phyloP scores from a whole-genome alignment of 2,888 invertebrate species.

The Camptogramma bilineatum region DNA sequence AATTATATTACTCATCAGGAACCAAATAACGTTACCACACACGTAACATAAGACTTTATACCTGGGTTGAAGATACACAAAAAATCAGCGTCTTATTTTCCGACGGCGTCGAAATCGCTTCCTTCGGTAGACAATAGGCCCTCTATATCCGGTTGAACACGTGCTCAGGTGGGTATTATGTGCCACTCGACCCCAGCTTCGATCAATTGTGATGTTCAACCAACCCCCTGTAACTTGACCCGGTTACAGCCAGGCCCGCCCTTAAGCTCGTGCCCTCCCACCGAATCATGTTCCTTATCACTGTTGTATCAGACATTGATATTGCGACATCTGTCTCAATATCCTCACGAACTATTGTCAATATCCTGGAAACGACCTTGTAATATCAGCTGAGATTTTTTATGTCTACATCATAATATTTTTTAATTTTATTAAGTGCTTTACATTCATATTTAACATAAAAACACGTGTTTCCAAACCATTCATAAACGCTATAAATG shows the following conservation, averaged over 20 bases:
- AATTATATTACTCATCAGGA: constrained; percentile 27
- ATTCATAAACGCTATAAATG: neutral
- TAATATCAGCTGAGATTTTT: constrained; percentile 27
- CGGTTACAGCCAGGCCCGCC: constrained; percentile 66
- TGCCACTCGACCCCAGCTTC: constrained; percentile 61
- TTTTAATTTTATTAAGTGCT: neutral
- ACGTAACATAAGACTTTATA: constrained; percentile 51
- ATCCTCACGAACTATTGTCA: constrained; percentile 55
- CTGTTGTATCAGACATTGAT: constrained; percentile 58
- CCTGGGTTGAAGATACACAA: constrained; percentile 53
- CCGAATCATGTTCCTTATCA: constrained; percentile 59
- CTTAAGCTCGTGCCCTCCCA: constrained; percentile 79
- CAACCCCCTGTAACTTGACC: constrained; percentile 83
- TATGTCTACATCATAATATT: neutral
- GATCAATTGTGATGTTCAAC: constrained; percentile 62
- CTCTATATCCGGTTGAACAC: constrained; percentile 81
- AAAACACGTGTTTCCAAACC: neutral
- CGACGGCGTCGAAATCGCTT: constrained; percentile 79
- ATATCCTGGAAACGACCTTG: constrained; percentile 52
- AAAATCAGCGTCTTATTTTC: constrained; percentile 77
- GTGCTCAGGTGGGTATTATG: constrained; percentile 85
- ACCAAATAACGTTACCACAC: constrained; percentile 47
- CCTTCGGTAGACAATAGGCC: constrained; percentile 80
- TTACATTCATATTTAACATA: neutral
- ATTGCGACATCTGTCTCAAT: constrained; percentile 69